Percentiles rank a stretch among this genome's conserved stretches.
These are phyloP conservation scores for Siderastrea radians DNA, from an alignment of 92 coral and sea anemone genomes.

Conservation along the genomic window DNA sequence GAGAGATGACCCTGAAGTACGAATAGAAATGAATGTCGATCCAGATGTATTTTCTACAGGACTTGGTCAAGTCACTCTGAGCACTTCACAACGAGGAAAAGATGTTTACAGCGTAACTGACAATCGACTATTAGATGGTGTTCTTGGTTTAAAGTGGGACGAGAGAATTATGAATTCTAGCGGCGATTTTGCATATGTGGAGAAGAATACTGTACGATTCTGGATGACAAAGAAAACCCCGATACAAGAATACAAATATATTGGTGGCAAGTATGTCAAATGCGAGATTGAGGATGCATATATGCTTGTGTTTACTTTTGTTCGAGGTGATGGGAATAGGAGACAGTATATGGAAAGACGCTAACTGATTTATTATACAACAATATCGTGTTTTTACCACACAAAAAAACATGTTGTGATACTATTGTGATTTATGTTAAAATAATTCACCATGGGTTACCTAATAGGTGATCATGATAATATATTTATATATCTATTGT, in stretches of 20 bases:
- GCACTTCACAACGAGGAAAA: slow-evolving; percentile 31
- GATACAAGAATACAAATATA: slow-evolving; percentile 50
- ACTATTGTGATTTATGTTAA: too few species aligned
- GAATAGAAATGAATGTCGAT: slow-evolving; percentile 40
- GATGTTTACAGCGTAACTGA: slow-evolving; percentile 17
- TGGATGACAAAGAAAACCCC: slow-evolving; percentile 51
- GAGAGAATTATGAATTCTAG: slow-evolving; percentile 56
- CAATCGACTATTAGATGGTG: slow-evolving; percentile 37
- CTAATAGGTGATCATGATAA: too few species aligned
- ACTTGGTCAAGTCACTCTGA: slow-evolving; percentile 14
- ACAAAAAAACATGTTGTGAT: too few species aligned
- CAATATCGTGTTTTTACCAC: too few species aligned
- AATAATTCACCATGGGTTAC: too few species aligned
- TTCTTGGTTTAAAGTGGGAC: slow-evolving; percentile 62
- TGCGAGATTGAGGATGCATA: slow-evolving; percentile 50
- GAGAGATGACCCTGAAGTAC: slow-evolving; percentile 61
- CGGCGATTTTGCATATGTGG: slow-evolving; percentile 68
- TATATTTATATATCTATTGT: too few species aligned
- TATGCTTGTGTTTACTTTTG: slow-evolving; percentile 54
- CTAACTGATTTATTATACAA: too few species aligned
- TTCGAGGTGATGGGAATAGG: slow-evolving; percentile 60
- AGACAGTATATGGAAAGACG: slow-evolving; percentile 21
- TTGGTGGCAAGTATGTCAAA: slow-evolving; percentile 59
- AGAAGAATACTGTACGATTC: slow-evolving; percentile 43
- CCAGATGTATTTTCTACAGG: slow-evolving; percentile 52